Evolutionary conservation across 2,113 vertebrate species (phyloP).

Genomic region (Neodontobutis hainanensis): DNA sequence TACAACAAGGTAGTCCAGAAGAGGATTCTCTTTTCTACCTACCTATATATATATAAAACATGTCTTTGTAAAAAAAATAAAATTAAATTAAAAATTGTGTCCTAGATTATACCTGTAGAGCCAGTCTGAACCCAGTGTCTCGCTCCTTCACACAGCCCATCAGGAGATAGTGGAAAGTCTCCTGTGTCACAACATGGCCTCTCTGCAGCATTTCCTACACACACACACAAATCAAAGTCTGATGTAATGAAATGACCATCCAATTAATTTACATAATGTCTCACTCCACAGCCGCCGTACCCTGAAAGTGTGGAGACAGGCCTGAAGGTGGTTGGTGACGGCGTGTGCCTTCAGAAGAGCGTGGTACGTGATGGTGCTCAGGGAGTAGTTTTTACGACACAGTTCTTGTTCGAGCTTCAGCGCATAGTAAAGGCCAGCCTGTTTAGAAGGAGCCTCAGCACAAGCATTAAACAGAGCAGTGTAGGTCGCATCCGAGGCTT

Average conservation of each 20-base stretch:
- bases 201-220: conserved; percentile 88
- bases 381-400: conserved; percentile 73
- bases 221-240: conserved; percentile 3
- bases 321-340: conserved; percentile 82
- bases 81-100: no score
- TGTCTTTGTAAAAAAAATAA: no score
- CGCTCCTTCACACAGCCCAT: conserved; percentile 91
- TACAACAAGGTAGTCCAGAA: no score
- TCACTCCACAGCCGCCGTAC: conserved; percentile 59
- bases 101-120: conserved; percentile 86
- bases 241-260: no score
- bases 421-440: conserved; percentile 84
- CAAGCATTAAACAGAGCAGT: conserved; percentile 96
- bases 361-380: conserved; percentile 87
- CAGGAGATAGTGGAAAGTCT: conserved; percentile 91
- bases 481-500: conserved; percentile 85
- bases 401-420: conserved; percentile 87
- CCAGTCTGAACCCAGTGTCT: conserved; percentile 83
- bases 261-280: no score
- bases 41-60: no score
- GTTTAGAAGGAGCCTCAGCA: conserved; percentile 85
- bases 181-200: conserved; percentile 82
- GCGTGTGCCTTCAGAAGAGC: conserved; percentile 89
- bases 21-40: no score
- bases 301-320: conserved; percentile 86